A percentile compares a stretch with the other conserved stretches of the same genome.
These are phyloP conservation scores for Enteromius viviparus DNA, from an alignment of 2,797 vertebrate species.

Conservation along the genomic window DNA sequence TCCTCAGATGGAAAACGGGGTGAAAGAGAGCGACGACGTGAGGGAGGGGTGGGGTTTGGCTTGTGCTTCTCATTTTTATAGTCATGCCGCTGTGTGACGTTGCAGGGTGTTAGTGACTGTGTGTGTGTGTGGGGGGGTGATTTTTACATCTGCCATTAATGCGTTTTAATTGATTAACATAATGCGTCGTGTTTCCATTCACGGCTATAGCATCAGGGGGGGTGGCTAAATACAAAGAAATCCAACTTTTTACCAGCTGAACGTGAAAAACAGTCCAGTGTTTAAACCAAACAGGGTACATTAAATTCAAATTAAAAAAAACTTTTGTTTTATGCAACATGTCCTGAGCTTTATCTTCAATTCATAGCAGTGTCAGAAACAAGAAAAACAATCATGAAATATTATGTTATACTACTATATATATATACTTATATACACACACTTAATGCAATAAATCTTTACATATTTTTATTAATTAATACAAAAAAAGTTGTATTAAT, in stretches of 20 bases:
- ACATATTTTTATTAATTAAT: background rate
- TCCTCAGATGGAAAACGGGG: slow-evolving; percentile 55
- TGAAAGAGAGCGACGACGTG: slow-evolving; percentile 27
- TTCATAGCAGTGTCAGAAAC: background rate
- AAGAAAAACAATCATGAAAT: too few relatives aligned
- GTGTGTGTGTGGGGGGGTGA: slow-evolving; percentile 18
- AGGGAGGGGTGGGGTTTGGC: slow-evolving; percentile 24
- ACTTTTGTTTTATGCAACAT: background rate
- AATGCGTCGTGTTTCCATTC: background rate
- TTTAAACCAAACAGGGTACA: background rate
- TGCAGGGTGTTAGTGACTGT: background rate
- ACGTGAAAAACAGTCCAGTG: background rate
- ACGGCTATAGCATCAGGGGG: background rate
- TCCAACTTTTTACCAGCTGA: background rate
- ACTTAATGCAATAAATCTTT: background rate
- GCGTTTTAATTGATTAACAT: slow-evolving; percentile 25
- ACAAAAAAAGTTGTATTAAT: too few relatives aligned
- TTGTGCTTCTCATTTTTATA: slow-evolving; percentile 42
- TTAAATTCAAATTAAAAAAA: background rate
- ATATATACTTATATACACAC: background rate
- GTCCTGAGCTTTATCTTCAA: background rate
- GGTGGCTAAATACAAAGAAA: slow-evolving; percentile 17
- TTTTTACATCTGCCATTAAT: slow-evolving; percentile 42
- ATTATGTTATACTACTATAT: background rate
- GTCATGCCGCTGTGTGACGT: slow-evolving; percentile 38